phyloP scores from a whole-genome alignment of 1,140 invertebrate species.

The Ditylenchus dipsaci region DNA sequence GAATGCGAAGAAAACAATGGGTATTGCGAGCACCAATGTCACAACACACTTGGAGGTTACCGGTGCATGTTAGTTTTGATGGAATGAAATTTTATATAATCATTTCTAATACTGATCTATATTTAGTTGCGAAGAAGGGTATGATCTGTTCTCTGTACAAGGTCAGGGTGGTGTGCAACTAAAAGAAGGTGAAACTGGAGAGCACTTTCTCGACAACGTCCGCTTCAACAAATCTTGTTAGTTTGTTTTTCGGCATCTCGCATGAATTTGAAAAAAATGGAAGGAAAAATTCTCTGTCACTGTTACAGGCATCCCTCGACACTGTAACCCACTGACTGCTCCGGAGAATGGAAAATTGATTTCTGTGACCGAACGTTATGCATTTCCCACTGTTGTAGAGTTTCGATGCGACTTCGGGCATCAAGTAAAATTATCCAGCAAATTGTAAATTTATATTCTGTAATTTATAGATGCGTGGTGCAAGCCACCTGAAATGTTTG shows the following conservation, averaged over 20 bases:
- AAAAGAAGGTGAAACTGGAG: slow-evolving; percentile 76
- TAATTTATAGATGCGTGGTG: slow-evolving; percentile 67
- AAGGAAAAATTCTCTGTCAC: too few species aligned
- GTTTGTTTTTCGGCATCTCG: too few species aligned
- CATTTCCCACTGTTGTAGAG: slow-evolving; percentile 80
- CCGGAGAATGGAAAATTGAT: slow-evolving; percentile 84
- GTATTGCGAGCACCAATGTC: slow-evolving; percentile 70
- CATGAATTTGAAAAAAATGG: too few species aligned
- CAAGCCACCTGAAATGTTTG: slow-evolving; percentile 76
- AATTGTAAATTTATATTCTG: not conserved
- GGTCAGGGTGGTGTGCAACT: slow-evolving; percentile 84
- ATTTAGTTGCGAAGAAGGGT: slow-evolving; percentile 65
- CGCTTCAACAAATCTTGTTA: slow-evolving; percentile 78
- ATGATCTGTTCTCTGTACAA: slow-evolving; percentile 79
- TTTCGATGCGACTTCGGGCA: slow-evolving; percentile 94
- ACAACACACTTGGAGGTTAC: slow-evolving; percentile 72
- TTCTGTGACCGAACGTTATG: slow-evolving; percentile 72
- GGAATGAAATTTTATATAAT: too few species aligned
- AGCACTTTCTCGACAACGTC: slow-evolving; percentile 78
- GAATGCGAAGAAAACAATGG: slow-evolving; percentile 84
- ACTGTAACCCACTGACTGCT: slow-evolving; percentile 72
- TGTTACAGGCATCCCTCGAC: slow-evolving; percentile 24
- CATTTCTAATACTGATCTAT: too few species aligned
- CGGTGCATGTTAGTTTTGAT: slow-evolving; percentile 66
- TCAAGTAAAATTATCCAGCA: slow-evolving; percentile 32